Percentiles rank a stretch among this genome's conserved stretches.
phyloP scores from a whole-genome alignment of 1,140 invertebrate genomes.

The Cydia fagiglandana region DNA sequence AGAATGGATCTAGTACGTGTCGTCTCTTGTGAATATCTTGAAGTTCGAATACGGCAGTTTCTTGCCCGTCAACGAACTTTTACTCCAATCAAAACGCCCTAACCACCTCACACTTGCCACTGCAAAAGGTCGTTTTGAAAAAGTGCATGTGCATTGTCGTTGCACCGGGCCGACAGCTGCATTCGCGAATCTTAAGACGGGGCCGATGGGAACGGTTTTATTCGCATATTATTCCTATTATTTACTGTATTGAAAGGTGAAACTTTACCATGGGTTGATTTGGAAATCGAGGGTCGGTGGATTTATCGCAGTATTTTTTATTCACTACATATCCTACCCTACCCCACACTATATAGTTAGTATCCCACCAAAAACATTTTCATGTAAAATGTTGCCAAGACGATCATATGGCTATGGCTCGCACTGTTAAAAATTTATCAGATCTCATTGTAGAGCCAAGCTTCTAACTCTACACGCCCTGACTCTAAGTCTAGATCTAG shows the following conservation, averaged over 20 bases:
- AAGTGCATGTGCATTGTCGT: conserved; percentile 44
- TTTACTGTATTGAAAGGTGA: conserved; percentile 8
- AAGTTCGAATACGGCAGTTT: too few relatives aligned
- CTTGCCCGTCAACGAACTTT: conserved; percentile 40
- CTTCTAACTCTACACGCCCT: too few relatives aligned
- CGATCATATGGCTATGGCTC: too few relatives aligned
- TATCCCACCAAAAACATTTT: too few relatives aligned
- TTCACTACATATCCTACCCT: too few relatives aligned
- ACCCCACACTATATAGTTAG: too few relatives aligned
- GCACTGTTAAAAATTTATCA: too few relatives aligned
- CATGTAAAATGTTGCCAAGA: too few relatives aligned
- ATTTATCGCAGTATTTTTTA: conserved; percentile 9
- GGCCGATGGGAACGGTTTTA: conserved; percentile 13
- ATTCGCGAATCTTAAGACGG: conserved; percentile 44
- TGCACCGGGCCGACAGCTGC: conserved; percentile 48
- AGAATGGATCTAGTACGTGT: too few relatives aligned
- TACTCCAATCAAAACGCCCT: conserved; percentile 29
- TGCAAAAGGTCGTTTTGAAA: conserved; percentile 36
- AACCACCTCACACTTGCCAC: conserved; percentile 13
- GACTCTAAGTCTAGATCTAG: too few relatives aligned
- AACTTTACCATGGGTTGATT: conserved; percentile 48
- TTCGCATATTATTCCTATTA: conserved; percentile 19
- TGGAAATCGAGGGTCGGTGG: conserved; percentile 10
- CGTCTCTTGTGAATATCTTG: too few relatives aligned
- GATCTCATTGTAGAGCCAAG: too few relatives aligned